A percentile compares a stretch with the other conserved stretches of the same genome.
phyloP scores from a whole-genome alignment of 1,140 invertebrate genomes.

The Drosophila kurseongensis region DNA sequence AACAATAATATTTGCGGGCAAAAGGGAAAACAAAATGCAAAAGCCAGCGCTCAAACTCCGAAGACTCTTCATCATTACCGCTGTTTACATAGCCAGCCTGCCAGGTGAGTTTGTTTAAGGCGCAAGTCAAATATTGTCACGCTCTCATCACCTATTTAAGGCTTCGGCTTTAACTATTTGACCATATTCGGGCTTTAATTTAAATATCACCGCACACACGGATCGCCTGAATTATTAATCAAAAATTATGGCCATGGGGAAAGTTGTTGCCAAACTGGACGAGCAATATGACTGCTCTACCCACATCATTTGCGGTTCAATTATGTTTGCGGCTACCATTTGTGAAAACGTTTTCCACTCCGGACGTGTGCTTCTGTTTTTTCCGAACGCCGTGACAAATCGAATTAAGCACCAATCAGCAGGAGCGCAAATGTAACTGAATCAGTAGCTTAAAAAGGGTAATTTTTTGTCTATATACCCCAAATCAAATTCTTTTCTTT shows the following conservation, averaged over 20 bases:
- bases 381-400: conserved; percentile 19
- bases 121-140: not conserved
- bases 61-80: conserved; percentile 44
- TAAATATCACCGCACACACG: not conserved
- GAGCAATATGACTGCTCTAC: conserved; percentile 5
- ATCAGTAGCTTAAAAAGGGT: not conserved
- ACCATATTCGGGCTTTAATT: conserved; percentile 8
- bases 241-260: not conserved
- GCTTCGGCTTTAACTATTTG: not conserved
- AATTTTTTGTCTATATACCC: too few relatives aligned
- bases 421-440: not conserved
- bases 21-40: conserved; percentile 39
- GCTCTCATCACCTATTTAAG: not conserved
- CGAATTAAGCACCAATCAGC: conserved; percentile 25
- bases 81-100: conserved; percentile 54
- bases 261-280: conserved; percentile 4
- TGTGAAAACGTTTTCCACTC: conserved; percentile 24
- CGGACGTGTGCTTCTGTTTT: conserved; percentile 11
- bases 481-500: too few relatives aligned
- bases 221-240: conserved; percentile 32
- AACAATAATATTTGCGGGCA: conserved; percentile 31
- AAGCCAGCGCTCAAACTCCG: conserved; percentile 39
- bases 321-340: conserved; percentile 49
- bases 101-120: conserved; percentile 58
- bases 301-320: conserved; percentile 57